These are phyloP conservation scores for Apomyelois bistriatella DNA, from an alignment of 2,888 invertebrate genomes.

Conservation along the genomic window DNA sequence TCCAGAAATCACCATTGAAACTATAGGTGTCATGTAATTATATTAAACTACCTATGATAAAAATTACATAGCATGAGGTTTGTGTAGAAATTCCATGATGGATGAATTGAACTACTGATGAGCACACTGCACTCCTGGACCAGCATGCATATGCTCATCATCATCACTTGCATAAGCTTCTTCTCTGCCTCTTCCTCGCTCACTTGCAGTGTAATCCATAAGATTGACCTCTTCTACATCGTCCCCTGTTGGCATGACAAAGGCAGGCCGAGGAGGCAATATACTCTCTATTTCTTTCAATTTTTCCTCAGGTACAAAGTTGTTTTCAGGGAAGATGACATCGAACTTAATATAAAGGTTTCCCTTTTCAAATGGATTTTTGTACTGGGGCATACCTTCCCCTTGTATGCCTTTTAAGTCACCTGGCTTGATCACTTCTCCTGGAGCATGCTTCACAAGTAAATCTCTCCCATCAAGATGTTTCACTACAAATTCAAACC, in stretches of 20 bases:
- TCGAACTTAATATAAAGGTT: constrained; percentile 93
- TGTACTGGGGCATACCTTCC: constrained; percentile 95
- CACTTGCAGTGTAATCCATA: constrained; percentile 85
- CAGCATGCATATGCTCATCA: constrained; percentile 77
- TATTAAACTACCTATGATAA: constrained; percentile 64
- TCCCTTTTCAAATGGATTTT: constrained; percentile 92
- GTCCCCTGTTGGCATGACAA: constrained; percentile 87
- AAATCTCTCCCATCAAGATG: constrained; percentile 94
- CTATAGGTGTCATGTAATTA: constrained; percentile 38
- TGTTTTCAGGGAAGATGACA: constrained; percentile 90
- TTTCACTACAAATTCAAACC: constrained; percentile 90
- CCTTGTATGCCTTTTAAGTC: constrained; percentile 87
- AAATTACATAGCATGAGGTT: constrained; percentile 65
- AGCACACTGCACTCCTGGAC: constrained; percentile 87
- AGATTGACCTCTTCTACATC: constrained; percentile 93
- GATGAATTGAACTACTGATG: constrained; percentile 84
- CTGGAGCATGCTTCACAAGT: constrained; percentile 87
- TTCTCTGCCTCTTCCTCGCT: constrained; percentile 75
- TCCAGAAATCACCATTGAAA: constrained; percentile 41
- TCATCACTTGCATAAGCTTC: constrained; percentile 87
- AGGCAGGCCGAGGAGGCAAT: constrained; percentile 85
- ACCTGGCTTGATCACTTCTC: constrained; percentile 91
- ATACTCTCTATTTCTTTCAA: constrained; percentile 85
- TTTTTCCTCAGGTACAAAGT: constrained; percentile 86
- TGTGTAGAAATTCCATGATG: constrained; percentile 53